Evolutionary conservation across 1,140 invertebrate genomes (phyloP).

Genomic region (Zaprionus kolodkinae): DNA sequence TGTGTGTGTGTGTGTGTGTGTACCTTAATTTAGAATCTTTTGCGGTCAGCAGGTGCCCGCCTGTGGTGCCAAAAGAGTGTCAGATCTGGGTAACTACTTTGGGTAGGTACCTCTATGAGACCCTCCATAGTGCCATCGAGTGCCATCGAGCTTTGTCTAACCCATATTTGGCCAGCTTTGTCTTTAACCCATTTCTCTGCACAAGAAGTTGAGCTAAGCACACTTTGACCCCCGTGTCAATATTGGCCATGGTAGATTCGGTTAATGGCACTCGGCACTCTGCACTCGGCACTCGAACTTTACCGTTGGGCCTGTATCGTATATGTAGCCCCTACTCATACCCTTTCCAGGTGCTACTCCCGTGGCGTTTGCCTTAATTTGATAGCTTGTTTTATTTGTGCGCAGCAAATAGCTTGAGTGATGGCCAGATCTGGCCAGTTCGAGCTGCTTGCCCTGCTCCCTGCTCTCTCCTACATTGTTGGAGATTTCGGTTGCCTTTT

Average conservation of each 20-base stretch:
- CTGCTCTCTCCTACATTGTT: conserved; percentile 50
- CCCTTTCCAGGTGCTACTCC: conserved; percentile 44
- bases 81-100: background rate
- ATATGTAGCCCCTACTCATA: background rate
- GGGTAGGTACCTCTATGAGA: conserved; percentile 10
- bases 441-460: conserved; percentile 7
- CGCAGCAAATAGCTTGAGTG: conserved; percentile 78
- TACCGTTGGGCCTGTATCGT: conserved; percentile 30
- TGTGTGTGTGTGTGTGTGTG: conserved; percentile 48
- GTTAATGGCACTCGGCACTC: conserved; percentile 41
- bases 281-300: conserved; percentile 25
- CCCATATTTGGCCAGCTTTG: conserved; percentile 39
- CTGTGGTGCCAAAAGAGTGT: conserved; percentile 31
- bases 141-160: conserved; percentile 30
- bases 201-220: conserved; percentile 4
- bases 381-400: conserved; percentile 78
- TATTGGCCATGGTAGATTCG: conserved; percentile 40
- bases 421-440: conserved; percentile 46
- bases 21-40: conserved; percentile 76
- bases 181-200: conserved; percentile 46
- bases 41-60: conserved; percentile 61
- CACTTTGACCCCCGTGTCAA: conserved; percentile 52
- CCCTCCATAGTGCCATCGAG: conserved; percentile 17
- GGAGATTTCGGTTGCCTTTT: conserved; percentile 27
- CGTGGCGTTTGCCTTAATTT: conserved; percentile 72